A percentile compares a stretch with the other conserved stretches of the same genome.
phyloP scores from a whole-genome alignment of 2,888 invertebrate genomes.

The Melipona beecheii region DNA sequence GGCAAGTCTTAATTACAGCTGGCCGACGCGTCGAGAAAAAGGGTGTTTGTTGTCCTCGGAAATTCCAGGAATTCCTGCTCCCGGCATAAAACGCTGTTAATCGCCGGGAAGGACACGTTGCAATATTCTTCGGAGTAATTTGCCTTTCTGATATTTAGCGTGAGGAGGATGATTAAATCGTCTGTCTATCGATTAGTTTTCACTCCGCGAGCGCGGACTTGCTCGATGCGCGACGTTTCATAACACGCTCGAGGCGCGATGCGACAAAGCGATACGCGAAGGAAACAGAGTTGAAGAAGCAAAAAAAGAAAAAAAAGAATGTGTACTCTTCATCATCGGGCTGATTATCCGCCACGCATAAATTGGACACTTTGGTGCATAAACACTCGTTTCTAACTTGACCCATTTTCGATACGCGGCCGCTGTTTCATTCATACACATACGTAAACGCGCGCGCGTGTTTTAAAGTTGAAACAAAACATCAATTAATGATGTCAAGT shows the following conservation, averaged over 20 bases:
- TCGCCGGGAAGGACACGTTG: background rate
- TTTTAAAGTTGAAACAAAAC: background rate
- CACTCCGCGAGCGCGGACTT: too few species aligned
- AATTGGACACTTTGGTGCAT: background rate
- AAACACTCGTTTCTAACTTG: constrained; percentile 2
- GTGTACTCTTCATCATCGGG: background rate
- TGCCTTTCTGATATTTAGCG: too few species aligned
- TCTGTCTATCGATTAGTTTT: too few species aligned
- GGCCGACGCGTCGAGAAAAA: background rate
- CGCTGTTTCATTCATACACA: background rate
- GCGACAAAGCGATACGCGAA: background rate
- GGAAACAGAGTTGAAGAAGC: background rate
- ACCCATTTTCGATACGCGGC: background rate
- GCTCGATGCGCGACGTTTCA: too few species aligned
- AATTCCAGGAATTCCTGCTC: background rate
- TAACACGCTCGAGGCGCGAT: too few species aligned
- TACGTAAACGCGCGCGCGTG: background rate
- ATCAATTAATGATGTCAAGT: background rate
- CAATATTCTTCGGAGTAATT: too few species aligned
- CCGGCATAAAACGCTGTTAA: background rate
- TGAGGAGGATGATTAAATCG: too few species aligned
- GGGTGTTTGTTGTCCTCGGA: background rate
- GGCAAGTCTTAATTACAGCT: constrained; percentile 12
- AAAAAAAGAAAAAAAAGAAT: background rate
- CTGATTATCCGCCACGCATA: constrained; percentile 8